Base-by-base conservation (phyloP, 2,113 vertebrate genomes). In the Tachycineta bicolor region DNA sequence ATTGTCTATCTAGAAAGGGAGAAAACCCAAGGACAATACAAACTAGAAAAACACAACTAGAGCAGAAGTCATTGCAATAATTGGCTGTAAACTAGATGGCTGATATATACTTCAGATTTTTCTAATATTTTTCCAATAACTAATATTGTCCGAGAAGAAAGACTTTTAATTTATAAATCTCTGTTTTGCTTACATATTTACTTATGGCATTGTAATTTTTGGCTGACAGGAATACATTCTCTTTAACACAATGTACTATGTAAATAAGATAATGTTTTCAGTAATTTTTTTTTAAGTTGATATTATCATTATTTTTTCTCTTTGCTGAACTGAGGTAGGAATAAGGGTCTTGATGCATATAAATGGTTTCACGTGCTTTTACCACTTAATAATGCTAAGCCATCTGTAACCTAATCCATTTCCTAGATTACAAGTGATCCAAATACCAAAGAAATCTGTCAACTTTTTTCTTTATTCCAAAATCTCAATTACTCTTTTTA, bases 401-500 rank as follows among this genome's bases (percentile, higher is more conserved):
- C 20, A 56, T 58, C 53, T 92, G 33, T 88, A 97, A 96, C 81
- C 44, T 73, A 76, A 14, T 64, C 82, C 5, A 2, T 94, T 92
- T 96, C 90, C 68, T 79, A 93, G 83, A 92, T 94, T 92, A 91
- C 34, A 78, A 47, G 63, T n/a, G 25, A 89, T 86, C 21, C 33
- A 62, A 92, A 81, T 64, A 90, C 68, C 65, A 93, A 89, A 97
- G 62, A 52, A 95, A 87, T 68, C 25, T 56, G n/a, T 56, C 81
- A 90, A 55, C 59, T 94, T 93, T 94, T 43, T 94, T 88, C 44
- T 86, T 83, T 89, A 29, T 95, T 70, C 70, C 63, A 84, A 59
- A 87, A 95, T 81, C 46, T 92, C 60, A 87, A 73, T 96, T 95
- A 87, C 24, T 89, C 29, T 93, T 87, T 91, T 68, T 44, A 74